Percentiles rank a stretch among this genome's conserved stretches.
phyloP scores from a whole-genome alignment of 2,888 invertebrate species.

The Scaptomyza tumidula region DNA sequence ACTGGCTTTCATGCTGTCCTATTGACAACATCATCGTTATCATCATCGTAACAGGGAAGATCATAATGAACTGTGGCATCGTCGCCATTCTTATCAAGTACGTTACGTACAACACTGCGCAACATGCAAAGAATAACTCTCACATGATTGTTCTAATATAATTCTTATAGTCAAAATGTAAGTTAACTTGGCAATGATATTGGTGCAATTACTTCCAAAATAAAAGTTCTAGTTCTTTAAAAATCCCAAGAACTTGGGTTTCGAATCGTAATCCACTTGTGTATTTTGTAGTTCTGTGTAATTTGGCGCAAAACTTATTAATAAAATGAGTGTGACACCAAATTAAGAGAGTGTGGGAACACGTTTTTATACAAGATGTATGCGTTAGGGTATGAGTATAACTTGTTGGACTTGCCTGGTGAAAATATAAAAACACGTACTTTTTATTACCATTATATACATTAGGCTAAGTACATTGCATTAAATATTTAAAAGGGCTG shows the following conservation, averaged over 20 bases:
- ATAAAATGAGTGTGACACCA: conserved; percentile 58
- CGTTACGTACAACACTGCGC: conserved; percentile 49
- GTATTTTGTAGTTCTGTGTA: conserved; percentile 43
- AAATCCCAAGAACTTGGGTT: neutral
- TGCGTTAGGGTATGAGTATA: conserved; percentile 9
- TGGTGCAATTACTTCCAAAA: too few species aligned
- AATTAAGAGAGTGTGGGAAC: conserved; percentile 29
- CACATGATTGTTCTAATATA: neutral
- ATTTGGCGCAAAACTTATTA: conserved; percentile 73
- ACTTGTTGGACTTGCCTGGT: conserved; percentile 26
- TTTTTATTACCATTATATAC: conserved; percentile 51
- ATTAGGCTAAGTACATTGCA: conserved; percentile 47
- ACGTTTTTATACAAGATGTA: neutral
- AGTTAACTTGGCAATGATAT: too few species aligned
- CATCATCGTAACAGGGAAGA: conserved; percentile 25
- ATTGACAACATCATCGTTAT: conserved; percentile 50
- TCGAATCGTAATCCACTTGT: neutral
- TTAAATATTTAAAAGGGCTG: conserved; percentile 20
- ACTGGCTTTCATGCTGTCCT: conserved; percentile 40
- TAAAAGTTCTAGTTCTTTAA: too few species aligned
- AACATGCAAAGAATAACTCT: conserved; percentile 21
- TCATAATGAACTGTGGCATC: conserved; percentile 51
- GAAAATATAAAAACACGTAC: conserved; percentile 54
- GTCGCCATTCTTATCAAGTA: conserved; percentile 64
- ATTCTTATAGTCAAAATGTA: neutral